Evolutionary conservation across 30 jellyfish, hydroid and myxozoan genomes (phyloP).

Genomic region (Aurelia aurita complex sp. Pacific): DNA sequence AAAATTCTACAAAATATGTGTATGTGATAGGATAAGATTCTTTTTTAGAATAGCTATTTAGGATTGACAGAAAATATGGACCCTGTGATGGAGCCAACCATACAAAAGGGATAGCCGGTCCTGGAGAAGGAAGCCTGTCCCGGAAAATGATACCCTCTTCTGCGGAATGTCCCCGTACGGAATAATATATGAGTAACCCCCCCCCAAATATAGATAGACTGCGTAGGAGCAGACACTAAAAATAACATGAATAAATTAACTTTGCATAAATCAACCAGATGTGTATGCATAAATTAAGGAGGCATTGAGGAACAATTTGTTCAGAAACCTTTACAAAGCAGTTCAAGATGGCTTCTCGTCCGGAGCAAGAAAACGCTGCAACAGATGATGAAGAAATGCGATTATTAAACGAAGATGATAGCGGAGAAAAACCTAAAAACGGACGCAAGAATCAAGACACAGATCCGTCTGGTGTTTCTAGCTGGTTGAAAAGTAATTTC

Average conservation of each 20-base stretch:
- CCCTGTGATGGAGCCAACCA: too few species aligned
- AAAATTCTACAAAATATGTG: too few species aligned
- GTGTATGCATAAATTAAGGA: neutral
- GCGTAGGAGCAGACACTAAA: too few species aligned
- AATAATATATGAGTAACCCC: too few species aligned
- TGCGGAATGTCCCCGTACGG: too few species aligned
- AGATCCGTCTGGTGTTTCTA: neutral
- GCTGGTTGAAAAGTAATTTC: conserved; percentile 51
- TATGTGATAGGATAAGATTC: too few species aligned
- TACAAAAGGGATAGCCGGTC: too few species aligned
- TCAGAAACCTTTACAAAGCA: conserved; percentile 23
- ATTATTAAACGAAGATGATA: conserved; percentile 66
- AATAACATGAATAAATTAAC: neutral
- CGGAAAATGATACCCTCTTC: too few species aligned
- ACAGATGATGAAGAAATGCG: conserved; percentile 61
- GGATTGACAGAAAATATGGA: too few species aligned
- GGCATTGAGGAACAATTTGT: conserved; percentile 22
- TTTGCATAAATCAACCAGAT: conserved; percentile 14
- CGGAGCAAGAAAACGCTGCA: conserved; percentile 8
- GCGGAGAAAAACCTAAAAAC: conserved; percentile 18
- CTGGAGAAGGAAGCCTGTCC: too few species aligned
- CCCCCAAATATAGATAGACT: too few species aligned
- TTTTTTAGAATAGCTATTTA: too few species aligned
- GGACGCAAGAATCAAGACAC: conserved; percentile 1
- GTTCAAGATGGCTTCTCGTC: conserved; percentile 31